phyloP scores from a whole-genome alignment of 2,797 vertebrate genomes.

The Xenopus petersii region DNA sequence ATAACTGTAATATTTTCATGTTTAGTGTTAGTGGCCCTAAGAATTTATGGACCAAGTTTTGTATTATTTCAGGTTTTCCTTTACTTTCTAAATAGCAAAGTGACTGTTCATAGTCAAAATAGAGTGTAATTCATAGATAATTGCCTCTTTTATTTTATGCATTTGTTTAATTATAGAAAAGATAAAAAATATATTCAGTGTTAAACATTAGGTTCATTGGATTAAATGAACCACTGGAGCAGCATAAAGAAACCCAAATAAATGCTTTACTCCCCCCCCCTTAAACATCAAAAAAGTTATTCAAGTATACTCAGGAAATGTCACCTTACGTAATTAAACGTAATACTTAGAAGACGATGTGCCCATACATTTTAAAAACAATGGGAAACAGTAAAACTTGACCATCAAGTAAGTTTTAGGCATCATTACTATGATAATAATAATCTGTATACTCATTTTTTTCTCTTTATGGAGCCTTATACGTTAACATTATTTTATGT shows the following conservation, averaged over 20 bases:
- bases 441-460: neutral
- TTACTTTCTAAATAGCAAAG: too few relatives aligned
- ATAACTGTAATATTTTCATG: too few relatives aligned
- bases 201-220: slow-evolving; percentile 44
- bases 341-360: slow-evolving; percentile 28
- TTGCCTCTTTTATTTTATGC: too few relatives aligned
- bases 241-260: slow-evolving; percentile 52
- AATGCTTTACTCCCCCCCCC: neutral
- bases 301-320: slow-evolving; percentile 96
- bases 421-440: slow-evolving; percentile 25
- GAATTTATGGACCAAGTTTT: too few relatives aligned
- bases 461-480: slow-evolving; percentile 56
- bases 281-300: slow-evolving; percentile 55
- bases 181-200: neutral
- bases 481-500: slow-evolving; percentile 84
- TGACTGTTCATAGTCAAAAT: too few relatives aligned
- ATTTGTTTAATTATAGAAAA: too few relatives aligned
- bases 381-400: slow-evolving; percentile 29
- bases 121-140: too few relatives aligned
- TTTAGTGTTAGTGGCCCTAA: too few relatives aligned
- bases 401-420: slow-evolving; percentile 44
- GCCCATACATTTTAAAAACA: slow-evolving; percentile 34
- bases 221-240: slow-evolving; percentile 60
- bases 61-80: too few relatives aligned
- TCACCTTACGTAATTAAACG: slow-evolving; percentile 58